Evolutionary conservation across 2,888 invertebrate species (phyloP).

Genomic region (Gandaritis pyraliata): DNA sequence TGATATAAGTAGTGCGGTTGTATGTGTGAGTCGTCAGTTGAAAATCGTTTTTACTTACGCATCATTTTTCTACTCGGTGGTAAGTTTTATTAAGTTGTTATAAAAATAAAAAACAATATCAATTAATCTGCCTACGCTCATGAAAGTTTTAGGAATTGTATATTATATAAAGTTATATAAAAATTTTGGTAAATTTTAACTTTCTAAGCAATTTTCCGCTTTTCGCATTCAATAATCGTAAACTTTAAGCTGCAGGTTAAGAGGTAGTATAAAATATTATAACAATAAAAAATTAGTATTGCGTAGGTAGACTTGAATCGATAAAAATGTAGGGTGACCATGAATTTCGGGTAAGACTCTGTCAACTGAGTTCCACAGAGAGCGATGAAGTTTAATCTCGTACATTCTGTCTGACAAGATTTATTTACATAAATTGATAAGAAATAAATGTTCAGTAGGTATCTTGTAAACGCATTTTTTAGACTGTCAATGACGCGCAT

Average conservation of each 20-base stretch:
- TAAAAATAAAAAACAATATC: too few species aligned
- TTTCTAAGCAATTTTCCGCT: constrained; percentile 34
- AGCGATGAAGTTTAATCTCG: constrained; percentile 17
- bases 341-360: constrained; percentile 13
- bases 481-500: not conserved
- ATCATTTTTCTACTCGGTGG: constrained; percentile 1
- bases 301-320: constrained; percentile 33
- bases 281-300: constrained; percentile 33
- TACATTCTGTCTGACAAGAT: constrained; percentile 22
- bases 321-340: constrained; percentile 36
- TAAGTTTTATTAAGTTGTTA: not conserved
- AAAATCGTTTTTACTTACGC: constrained; percentile 61
- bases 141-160: not conserved
- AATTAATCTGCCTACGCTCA: not conserved
- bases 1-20: constrained; percentile 43
- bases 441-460: constrained; percentile 14
- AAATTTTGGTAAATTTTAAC: too few species aligned
- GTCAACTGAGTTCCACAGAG: constrained; percentile 19
- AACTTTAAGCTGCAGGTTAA: constrained; percentile 29
- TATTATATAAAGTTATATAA: constrained; percentile 16
- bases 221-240: constrained; percentile 38
- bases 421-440: constrained; percentile 17
- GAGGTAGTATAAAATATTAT: constrained; percentile 30
- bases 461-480: constrained; percentile 5
- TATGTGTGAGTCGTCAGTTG: constrained; percentile 69